phyloP scores from a whole-genome alignment of 2,888 invertebrate species.

The Pyrgus malvae region DNA sequence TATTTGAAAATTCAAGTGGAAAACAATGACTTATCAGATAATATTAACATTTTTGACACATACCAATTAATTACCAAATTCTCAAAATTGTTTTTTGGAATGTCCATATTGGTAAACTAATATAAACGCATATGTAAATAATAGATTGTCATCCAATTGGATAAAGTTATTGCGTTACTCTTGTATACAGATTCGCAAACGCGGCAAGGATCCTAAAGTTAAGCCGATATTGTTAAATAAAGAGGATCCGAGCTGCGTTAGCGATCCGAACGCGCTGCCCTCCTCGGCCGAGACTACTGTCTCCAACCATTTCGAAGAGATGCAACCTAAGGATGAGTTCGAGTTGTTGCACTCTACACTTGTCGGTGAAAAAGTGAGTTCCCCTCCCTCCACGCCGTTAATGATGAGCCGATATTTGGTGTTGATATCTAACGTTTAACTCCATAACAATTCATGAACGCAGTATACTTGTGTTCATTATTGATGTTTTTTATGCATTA shows the following conservation, averaged over 20 bases:
- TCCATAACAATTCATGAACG: slow-evolving; percentile 4
- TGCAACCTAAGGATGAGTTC: slow-evolving; percentile 91
- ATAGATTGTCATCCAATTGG: not conserved
- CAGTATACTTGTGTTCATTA: not conserved
- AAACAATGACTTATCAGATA: too few species aligned
- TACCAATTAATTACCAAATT: too few species aligned
- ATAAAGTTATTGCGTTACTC: slow-evolving; percentile 30
- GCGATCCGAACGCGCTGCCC: slow-evolving; percentile 70
- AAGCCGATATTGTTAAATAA: slow-evolving; percentile 90
- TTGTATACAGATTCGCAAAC: slow-evolving; percentile 83
- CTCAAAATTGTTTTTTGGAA: too few species aligned
- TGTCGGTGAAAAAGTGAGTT: slow-evolving; percentile 74
- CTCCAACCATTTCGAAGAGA: slow-evolving; percentile 89
- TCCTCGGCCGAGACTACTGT: slow-evolving; percentile 56
- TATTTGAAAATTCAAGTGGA: too few species aligned
- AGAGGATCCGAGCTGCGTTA: slow-evolving; percentile 84
- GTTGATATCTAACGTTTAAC: slow-evolving; percentile 5
- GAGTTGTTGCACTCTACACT: slow-evolving; percentile 72
- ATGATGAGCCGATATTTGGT: not conserved
- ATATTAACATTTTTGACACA: too few species aligned
- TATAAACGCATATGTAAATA: not conserved
- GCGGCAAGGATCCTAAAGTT: slow-evolving; percentile 85
- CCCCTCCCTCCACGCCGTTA: slow-evolving; percentile 21
- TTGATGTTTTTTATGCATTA: not conserved
- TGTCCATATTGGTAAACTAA: too few species aligned